Evolutionary conservation across 2,888 invertebrate genomes (phyloP).

Genomic region (Spisula solida): DNA sequence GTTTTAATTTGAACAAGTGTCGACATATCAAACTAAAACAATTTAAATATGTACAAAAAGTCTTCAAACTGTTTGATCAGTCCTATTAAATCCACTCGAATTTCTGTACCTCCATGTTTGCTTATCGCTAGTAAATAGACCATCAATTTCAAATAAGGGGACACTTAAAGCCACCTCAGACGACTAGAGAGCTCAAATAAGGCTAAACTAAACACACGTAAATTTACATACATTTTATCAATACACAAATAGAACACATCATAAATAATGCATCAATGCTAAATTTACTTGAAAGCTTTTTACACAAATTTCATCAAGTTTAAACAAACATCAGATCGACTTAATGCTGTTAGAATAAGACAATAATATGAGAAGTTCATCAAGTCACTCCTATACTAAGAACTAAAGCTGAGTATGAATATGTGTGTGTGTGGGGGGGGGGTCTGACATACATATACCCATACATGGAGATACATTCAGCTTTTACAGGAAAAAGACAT

Average conservation of each 20-base stretch:
- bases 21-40: slow-evolving; percentile 34
- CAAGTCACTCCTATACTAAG: neutral
- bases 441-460: too few species aligned
- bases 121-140: slow-evolving; percentile 38
- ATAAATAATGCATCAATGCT: slow-evolving; percentile 64
- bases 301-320: slow-evolving; percentile 3
- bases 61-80: slow-evolving; percentile 46
- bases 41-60: slow-evolving; percentile 38
- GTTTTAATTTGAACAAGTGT: slow-evolving; percentile 15
- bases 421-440: neutral
- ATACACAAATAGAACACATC: slow-evolving; percentile 51
- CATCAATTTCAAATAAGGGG: slow-evolving; percentile 41
- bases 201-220: slow-evolving; percentile 46
- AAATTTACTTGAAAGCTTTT: slow-evolving; percentile 40
- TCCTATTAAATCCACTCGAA: slow-evolving; percentile 26
- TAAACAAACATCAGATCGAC: neutral
- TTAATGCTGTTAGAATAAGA: neutral
- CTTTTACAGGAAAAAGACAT: too few species aligned
- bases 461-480: too few species aligned
- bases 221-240: slow-evolving; percentile 51
- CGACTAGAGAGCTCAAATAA: slow-evolving; percentile 34
- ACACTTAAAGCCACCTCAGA: slow-evolving; percentile 26
- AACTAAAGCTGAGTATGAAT: neutral
- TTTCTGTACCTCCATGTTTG: slow-evolving; percentile 32
- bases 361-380: neutral